phyloP scores from a whole-genome alignment of 2,888 invertebrate species.

The Rhagophthalmus giganteus region DNA sequence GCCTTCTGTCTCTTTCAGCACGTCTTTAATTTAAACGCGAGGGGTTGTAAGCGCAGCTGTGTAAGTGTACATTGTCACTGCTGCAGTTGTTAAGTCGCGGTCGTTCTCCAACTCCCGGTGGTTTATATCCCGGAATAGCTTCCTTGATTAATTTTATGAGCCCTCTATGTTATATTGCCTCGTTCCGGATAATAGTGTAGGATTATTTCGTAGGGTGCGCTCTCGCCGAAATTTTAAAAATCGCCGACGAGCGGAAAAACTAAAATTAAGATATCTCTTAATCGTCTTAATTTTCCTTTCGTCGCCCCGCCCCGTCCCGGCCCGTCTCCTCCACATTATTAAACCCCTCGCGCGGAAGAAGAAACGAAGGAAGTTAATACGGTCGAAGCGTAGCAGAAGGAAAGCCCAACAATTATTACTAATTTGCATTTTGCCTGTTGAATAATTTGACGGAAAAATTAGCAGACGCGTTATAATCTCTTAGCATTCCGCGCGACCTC shows the following conservation, averaged over 20 bases:
- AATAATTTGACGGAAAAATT: conserved; percentile 35
- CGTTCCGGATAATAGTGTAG: conserved; percentile 15
- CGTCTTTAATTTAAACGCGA: conserved; percentile 19
- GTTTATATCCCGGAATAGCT: conserved; percentile 40
- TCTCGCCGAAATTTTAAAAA: too few relatives aligned
- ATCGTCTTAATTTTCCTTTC: too few relatives aligned
- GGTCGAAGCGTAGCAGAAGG: too few relatives aligned
- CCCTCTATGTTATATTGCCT: conserved; percentile 28
- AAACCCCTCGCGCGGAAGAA: too few relatives aligned
- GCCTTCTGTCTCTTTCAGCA: conserved; percentile 11
- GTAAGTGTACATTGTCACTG: conserved; percentile 37
- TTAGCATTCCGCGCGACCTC: conserved; percentile 14
- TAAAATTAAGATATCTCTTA: too few relatives aligned
- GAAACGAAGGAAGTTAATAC: too few relatives aligned
- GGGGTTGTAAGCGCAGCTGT: conserved; percentile 24
- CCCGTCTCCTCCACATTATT: too few relatives aligned
- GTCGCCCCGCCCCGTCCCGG: too few relatives aligned
- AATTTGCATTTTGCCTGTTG: conserved; percentile 37
- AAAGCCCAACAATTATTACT: conserved; percentile 33
- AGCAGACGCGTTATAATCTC: conserved; percentile 18
- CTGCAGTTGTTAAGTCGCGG: conserved; percentile 41
- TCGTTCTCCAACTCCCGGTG: conserved; percentile 37
- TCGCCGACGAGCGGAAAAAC: too few relatives aligned
- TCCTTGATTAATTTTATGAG: conserved; percentile 44
- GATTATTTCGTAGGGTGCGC: too few relatives aligned